Conservation (phyloP, 2,797 vertebrate species). For the Synanceia verrucosa region DNA sequence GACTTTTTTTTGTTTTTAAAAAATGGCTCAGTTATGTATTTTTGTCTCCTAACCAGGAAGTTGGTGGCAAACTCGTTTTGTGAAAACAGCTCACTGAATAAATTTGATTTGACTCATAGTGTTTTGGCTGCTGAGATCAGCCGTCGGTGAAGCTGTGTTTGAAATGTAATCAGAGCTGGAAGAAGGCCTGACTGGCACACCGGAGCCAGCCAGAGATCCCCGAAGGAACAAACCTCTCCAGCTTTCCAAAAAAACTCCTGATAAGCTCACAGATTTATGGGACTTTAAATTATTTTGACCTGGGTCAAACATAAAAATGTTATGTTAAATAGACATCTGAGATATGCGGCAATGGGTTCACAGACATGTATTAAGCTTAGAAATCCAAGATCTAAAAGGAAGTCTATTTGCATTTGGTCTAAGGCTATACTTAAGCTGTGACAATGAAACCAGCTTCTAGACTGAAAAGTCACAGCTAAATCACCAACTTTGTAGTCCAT, state of each 20-base stretch:
- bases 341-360: constrained; percentile 25
- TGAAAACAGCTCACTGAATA: constrained; percentile 50
- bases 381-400: constrained; percentile 53
- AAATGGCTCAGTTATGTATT: constrained; percentile 13
- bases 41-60: constrained; percentile 27
- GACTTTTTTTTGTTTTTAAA: constrained; percentile 14
- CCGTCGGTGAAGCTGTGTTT: constrained; percentile 51
- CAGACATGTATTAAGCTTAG: constrained; percentile 44
- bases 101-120: constrained; percentile 55
- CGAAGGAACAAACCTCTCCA: constrained; percentile 37
- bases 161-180: constrained; percentile 69
- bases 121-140: constrained; percentile 46
- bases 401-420: constrained; percentile 58
- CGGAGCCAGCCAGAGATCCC: constrained; percentile 32
- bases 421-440: constrained; percentile 32
- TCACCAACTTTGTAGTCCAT: constrained; percentile 3
- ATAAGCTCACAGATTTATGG: constrained; percentile 55
- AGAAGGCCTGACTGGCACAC: constrained; percentile 32
- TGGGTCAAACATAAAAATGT: constrained; percentile 59
- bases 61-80: constrained; percentile 33
- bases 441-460: constrained; percentile 40
- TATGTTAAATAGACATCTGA: constrained; percentile 45
- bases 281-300: constrained; percentile 63
- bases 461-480: constrained; percentile 14
- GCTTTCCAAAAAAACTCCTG: constrained; percentile 36